Conservation (phyloP, 1,140 invertebrate genomes). For the Microplitis mediator region DNA sequence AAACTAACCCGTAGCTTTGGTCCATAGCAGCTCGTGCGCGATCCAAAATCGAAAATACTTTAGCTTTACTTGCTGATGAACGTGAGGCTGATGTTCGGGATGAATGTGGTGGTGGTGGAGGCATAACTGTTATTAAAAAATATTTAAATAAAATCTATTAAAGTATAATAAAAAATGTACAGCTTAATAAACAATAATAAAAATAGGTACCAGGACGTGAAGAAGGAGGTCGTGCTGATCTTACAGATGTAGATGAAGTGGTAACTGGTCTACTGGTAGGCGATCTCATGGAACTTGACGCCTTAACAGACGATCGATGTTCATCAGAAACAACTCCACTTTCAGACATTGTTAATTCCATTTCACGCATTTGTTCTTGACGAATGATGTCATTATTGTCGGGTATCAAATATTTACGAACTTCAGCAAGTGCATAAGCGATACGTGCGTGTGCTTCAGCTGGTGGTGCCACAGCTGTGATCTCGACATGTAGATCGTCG, state of each 20-base stretch:
- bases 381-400: slow-evolving; percentile 82
- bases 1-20: slow-evolving; percentile 69
- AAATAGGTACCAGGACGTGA: slow-evolving; percentile 18
- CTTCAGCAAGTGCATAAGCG: slow-evolving; percentile 84
- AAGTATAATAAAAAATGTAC: not conserved
- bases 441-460: slow-evolving; percentile 91
- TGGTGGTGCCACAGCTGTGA: slow-evolving; percentile 86
- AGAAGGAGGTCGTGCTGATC: slow-evolving; percentile 43
- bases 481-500: slow-evolving; percentile 93
- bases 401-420: slow-evolving; percentile 73
- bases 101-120: slow-evolving; percentile 52
- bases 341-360: slow-evolving; percentile 64
- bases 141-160: not conserved
- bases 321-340: slow-evolving; percentile 50
- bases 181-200: not conserved
- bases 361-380: slow-evolving; percentile 77
- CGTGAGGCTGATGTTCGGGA: slow-evolving; percentile 59
- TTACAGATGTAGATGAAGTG: slow-evolving; percentile 33
- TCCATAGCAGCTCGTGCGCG: slow-evolving; percentile 81
- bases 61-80: slow-evolving; percentile 72
- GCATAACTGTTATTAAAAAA: slow-evolving; percentile 34
- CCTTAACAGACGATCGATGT: slow-evolving; percentile 43
- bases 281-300: slow-evolving; percentile 49
- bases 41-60: slow-evolving; percentile 83
- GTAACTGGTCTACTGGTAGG: slow-evolving; percentile 44